A percentile compares a stretch with the other conserved stretches of the same genome.
These are phyloP conservation scores for Nineta flava DNA, from an alignment of 2,888 invertebrate genomes.

Conservation along the genomic window DNA sequence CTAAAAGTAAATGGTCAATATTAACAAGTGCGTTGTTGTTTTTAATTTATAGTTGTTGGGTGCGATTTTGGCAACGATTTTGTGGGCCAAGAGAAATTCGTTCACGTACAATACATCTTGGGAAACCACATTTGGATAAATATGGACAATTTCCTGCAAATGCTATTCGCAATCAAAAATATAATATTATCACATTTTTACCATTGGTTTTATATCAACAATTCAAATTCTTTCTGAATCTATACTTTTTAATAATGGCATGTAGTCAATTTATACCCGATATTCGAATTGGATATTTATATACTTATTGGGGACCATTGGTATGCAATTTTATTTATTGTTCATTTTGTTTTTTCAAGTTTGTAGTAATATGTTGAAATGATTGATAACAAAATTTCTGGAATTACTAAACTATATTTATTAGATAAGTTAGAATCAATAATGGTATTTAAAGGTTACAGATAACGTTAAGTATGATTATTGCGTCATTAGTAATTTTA, in stretches of 20 bases:
- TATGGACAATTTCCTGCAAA: constrained; percentile 80
- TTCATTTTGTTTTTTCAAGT: neutral
- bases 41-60: constrained; percentile 50
- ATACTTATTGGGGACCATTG: constrained; percentile 98
- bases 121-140: constrained; percentile 43
- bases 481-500: too few relatives aligned
- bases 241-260: constrained; percentile 97
- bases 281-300: constrained; percentile 89
- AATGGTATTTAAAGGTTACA: too few relatives aligned
- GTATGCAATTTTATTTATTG: constrained; percentile 27
- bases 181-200: constrained; percentile 80
- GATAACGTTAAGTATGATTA: too few relatives aligned
- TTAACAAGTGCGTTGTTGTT: neutral
- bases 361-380: neutral
- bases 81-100: constrained; percentile 58
- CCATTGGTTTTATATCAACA: constrained; percentile 93
- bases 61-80: constrained; percentile 55
- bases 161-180: constrained; percentile 96
- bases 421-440: too few relatives aligned
- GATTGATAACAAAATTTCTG: neutral
- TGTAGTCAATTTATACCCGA: constrained; percentile 95
- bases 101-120: constrained; percentile 62
- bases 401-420: too few relatives aligned
- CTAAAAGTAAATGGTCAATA: too few relatives aligned
- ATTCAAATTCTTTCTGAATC: constrained; percentile 95